Conservation (phyloP, 2,113 vertebrate genomes). For the Trichechus manatus region DNA sequence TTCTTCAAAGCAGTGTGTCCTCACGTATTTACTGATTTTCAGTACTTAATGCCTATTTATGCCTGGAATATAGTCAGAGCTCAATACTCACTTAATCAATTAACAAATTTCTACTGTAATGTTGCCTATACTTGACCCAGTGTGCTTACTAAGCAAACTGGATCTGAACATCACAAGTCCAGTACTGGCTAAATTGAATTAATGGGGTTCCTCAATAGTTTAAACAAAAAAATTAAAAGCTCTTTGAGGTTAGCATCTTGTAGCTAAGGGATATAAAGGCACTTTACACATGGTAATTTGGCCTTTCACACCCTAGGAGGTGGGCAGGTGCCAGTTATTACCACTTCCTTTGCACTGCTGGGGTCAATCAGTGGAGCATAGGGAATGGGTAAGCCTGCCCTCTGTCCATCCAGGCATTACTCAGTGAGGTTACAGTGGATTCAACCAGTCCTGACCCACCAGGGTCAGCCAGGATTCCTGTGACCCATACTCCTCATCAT, state of each 20-base stretch:
- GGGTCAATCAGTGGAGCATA: not conserved
- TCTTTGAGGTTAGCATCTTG: not conserved
- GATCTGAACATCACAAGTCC: slow-evolving; percentile 8
- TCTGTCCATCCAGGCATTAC: not conserved
- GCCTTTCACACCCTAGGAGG: not conserved
- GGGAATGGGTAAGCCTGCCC: rapidly evolving
- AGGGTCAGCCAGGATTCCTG: not conserved
- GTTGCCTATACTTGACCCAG: not conserved
- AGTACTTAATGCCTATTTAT: not conserved
- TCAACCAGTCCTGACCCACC: not conserved
- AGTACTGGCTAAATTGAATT: not conserved
- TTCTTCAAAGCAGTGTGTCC: not conserved
- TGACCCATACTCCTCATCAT: slow-evolving; percentile 8
- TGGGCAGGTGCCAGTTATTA: not conserved
- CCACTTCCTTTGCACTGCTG: not conserved
- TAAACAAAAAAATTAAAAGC: not conserved
- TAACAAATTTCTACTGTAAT: not conserved
- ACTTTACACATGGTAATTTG: not conserved
- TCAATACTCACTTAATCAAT: not conserved
- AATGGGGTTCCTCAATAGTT: not conserved
- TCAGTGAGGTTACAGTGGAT: not conserved
- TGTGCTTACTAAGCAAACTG: not conserved
- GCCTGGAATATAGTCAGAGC: not conserved
- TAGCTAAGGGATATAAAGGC: not conserved
- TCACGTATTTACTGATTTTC: not conserved